Evolutionary conservation across 2,797 vertebrate genomes (phyloP).

Genomic region (Fringilla coelebs): DNA sequence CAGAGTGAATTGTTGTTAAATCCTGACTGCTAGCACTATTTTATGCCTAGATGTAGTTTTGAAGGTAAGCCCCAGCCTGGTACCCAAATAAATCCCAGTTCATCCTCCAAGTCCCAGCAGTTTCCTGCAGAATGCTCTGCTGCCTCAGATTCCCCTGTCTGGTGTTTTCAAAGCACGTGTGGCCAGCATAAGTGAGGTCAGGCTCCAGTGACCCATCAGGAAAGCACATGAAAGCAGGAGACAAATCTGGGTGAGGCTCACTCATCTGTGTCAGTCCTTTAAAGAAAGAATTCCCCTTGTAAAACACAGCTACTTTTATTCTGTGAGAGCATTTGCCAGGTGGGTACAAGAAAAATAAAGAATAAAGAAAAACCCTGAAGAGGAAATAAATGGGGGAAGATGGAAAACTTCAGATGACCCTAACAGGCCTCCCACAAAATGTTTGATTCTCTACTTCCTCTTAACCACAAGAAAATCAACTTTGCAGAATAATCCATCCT

Average conservation of each 20-base stretch:
- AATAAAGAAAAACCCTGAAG: background rate
- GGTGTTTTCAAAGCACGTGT: background rate
- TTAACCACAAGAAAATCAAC: background rate
- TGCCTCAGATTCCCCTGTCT: background rate
- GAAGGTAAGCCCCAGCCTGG: background rate
- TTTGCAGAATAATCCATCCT: background rate
- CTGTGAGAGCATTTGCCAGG: background rate
- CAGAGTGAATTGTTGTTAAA: background rate
- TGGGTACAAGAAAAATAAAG: background rate
- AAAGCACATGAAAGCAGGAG: background rate
- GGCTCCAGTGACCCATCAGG: background rate
- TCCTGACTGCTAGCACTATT: background rate
- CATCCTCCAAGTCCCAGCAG: background rate
- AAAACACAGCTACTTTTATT: background rate
- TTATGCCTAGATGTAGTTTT: background rate
- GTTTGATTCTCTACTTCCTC: background rate
- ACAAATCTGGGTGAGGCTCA: conserved; percentile 18
- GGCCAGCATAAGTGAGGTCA: background rate
- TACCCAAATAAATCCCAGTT: background rate
- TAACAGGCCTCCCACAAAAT: background rate
- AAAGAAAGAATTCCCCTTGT: background rate
- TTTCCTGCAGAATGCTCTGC: background rate
- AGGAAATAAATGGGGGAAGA: background rate
- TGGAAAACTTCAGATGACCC: background rate
- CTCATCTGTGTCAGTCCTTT: background rate